Base-by-base conservation (phyloP, 2,888 invertebrate genomes). In the Protophormia terraenovae region DNA sequence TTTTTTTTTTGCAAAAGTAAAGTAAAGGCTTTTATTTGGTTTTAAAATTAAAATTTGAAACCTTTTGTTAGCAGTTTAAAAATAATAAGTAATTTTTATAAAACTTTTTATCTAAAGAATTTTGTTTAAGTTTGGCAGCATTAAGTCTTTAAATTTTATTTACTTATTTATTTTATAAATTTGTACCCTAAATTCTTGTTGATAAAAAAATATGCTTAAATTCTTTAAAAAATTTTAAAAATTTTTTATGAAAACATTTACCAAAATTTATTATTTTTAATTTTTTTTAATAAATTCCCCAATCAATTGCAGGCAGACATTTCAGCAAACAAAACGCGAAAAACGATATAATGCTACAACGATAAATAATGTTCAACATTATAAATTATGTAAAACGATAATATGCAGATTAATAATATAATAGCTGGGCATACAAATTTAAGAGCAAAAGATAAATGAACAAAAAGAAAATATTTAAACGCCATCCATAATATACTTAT, bases 321-420 rank as follows among this genome's bases (percentile, higher is more conserved):
- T 24, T 58, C 29, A 29, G 8, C 5, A 8, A 10, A 27, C 41
- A 22, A 66, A 22, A 50, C 50, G 10, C 12, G 19, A 19, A n/a
- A n/a, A 27, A 45, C 32, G 2, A 22, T n/a, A 22, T 27, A 66
- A 12, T 45, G 16, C 8, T 45, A n/a, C 27, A 16, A 45, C 27
- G 16, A 45, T 66, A 16, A 66, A 45, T 66, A 45, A 66, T 66
- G 24, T 66, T 16, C 4, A 66, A 6, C 66, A 45, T 45, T 32
- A 29, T 60, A 47, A 60, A 73, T 73, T 73, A 60, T 73, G 73
- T 60, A 47, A 73, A 73, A 73, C 60, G 60, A 60, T 73, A 60
- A 73, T 72, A 41, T 27, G 14, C 6, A 47, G 67, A 1, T 62
- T 62, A 62, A 38, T n/a, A 41, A 41, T n/a, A 41, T 41, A n/a